A percentile compares a stretch with the other conserved stretches of the same genome.
Evolutionary conservation across 53 echinoderm and acorn worm species (phyloP).

Genomic region (Hippasteria phrygiana): DNA sequence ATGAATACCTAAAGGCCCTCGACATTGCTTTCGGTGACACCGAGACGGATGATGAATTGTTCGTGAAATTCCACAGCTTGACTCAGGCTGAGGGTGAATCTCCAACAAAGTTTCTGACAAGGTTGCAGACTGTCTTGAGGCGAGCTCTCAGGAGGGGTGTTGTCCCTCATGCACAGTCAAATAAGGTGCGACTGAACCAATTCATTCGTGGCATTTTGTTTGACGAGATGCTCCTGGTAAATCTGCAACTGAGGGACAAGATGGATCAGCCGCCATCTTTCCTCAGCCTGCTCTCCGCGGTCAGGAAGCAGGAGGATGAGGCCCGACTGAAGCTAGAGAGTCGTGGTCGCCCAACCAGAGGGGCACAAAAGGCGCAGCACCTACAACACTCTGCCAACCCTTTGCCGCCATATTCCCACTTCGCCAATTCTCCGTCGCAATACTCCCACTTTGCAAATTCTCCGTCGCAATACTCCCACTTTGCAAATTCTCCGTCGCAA

Average conservation of each 20-base stretch:
- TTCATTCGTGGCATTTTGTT: constrained; percentile 59
- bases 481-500: too few relatives aligned
- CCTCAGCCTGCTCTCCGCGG: constrained; percentile 15
- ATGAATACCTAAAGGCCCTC: constrained; percentile 68
- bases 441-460: too few relatives aligned
- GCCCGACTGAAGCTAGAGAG: not conserved
- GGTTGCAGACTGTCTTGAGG: constrained; percentile 30
- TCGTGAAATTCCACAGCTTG: constrained; percentile 60
- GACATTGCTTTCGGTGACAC: constrained; percentile 72
- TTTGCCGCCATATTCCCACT: not conserved
- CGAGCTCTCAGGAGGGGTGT: not conserved
- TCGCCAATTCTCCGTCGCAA: too few relatives aligned
- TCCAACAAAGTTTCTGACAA: constrained; percentile 40
- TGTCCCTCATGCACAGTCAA: constrained; percentile 13
- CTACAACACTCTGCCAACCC: too few relatives aligned
- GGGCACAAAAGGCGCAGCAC: not conserved
- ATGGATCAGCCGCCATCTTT: constrained; percentile 43
- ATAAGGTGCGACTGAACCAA: constrained; percentile 21
- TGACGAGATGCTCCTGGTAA: constrained; percentile 58
- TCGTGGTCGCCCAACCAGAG: not conserved
- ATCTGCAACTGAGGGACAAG: constrained; percentile 44
- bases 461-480: too few relatives aligned
- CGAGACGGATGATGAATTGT: constrained; percentile 66
- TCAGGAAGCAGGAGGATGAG: constrained; percentile 24
- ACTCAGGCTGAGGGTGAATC: constrained; percentile 45